Evolutionary conservation across 2,797 vertebrate genomes (phyloP), one percentile per base, ranked within the genome.

Genomic region (Rhynchonycteris naso): DNA sequence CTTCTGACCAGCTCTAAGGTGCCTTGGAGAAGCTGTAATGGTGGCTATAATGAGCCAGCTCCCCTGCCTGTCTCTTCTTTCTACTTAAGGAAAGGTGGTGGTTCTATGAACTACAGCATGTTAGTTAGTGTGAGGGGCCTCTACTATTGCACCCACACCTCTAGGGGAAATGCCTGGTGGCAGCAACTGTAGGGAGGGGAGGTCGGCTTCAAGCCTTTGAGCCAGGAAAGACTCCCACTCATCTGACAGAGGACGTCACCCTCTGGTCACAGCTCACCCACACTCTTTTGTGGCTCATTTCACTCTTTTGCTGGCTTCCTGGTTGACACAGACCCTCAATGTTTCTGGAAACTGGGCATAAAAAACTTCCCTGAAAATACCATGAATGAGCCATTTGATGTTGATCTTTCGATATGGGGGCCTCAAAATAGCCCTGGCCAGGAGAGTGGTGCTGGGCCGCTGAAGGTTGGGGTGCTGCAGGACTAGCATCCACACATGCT

Each of bases 51-150:
- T 0, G 11, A 66, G 52, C 76, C 68, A 52, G 52, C 33, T n/a
- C 33, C 43, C 28, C 61, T 47, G 18, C 50, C 81, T 66, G 35
- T 26, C 43, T 75, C 65, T 24, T 95, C 28, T 69, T 75, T 30
- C 71, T 52, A 79, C 50, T 71, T 56, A n/a, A 61, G 61, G 38
- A 33, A 92, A 7, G 18, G 30, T 1, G 4, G 58, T 33, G 75
- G 58, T 71, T 90, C 85, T 54, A 78, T 79, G 93, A 82, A 82
- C 19, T 35, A 26, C 2, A 26, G 68, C 65, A 30, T 7, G 33
- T 30, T 75, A 33, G 24, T 7, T 0, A 63, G 82, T 1, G 0
- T 4, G 54, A 78, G 35, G 56, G 2, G 30, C 85, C 22, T 19
- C 58, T 13, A 30, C 18, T 5, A 4, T 5, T 3, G 52, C 43